phyloP scores from a whole-genome alignment of 2,888 invertebrate genomes.

The Sesia apiformis region DNA sequence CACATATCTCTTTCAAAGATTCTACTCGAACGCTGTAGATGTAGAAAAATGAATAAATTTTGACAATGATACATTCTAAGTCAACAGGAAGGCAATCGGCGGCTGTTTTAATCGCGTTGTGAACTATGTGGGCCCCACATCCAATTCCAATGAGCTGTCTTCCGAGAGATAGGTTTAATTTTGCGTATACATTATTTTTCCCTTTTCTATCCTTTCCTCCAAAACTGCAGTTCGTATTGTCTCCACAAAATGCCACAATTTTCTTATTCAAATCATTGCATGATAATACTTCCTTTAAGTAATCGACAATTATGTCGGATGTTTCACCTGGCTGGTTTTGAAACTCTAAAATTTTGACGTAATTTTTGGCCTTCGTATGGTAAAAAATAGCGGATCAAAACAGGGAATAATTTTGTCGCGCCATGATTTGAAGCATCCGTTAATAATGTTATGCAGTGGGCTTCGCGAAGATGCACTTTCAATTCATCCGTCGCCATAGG shows the following conservation, averaged over 20 bases:
- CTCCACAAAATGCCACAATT: conserved; percentile 10
- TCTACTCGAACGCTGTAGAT: conserved; percentile 13
- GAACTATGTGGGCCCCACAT: conserved; percentile 21
- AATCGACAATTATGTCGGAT: conserved; percentile 8
- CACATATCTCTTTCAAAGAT: conserved; percentile 21
- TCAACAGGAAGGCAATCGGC: conserved; percentile 16
- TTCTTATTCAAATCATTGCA: conserved; percentile 10
- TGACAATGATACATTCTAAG: conserved; percentile 16
- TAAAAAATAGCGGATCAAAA: conserved; percentile 17
- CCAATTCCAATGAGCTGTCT: conserved; percentile 19
- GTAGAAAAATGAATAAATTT: conserved; percentile 8
- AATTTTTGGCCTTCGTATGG: conserved; percentile 17
- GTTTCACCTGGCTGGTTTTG: conserved; percentile 10
- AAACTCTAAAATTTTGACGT: conserved; percentile 12
- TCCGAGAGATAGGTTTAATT: conserved; percentile 13
- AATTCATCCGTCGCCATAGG: conserved; percentile 16
- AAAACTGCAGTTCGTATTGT: conserved; percentile 6
- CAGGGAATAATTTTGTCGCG: conserved; percentile 22
- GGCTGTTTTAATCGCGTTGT: conserved; percentile 16
- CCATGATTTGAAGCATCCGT: conserved; percentile 28
- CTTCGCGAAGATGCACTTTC: conserved; percentile 16
- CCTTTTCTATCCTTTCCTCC: conserved; percentile 12
- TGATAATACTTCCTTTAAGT: conserved; percentile 7
- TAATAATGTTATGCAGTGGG: conserved; percentile 17
- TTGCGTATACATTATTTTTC: conserved; percentile 17